Conservation (phyloP, 2,113 vertebrate genomes). For the Cariama cristata region DNA sequence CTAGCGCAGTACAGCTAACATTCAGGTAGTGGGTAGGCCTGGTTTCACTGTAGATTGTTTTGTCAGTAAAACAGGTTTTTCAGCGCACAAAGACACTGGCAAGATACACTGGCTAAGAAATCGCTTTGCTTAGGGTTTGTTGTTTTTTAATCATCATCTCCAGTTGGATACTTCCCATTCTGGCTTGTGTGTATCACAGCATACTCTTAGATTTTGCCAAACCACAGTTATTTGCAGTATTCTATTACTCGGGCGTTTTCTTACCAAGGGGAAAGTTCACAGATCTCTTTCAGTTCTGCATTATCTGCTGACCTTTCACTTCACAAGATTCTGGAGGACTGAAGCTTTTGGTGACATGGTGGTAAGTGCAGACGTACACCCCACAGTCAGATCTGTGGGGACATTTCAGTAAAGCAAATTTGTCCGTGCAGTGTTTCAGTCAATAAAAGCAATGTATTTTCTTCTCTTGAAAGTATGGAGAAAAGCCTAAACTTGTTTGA, state of each 20-base stretch:
- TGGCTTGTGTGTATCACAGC: not conserved
- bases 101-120: not conserved
- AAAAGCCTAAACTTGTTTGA: not conserved
- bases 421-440: not conserved
- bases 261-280: slow-evolving; percentile 22
- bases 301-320: slow-evolving; percentile 38
- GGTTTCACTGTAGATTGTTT: not conserved
- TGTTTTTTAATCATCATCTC: not conserved
- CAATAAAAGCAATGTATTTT: not conserved
- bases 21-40: not conserved
- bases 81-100: not conserved
- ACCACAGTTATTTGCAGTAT: slow-evolving; percentile 59
- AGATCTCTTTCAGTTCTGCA: not conserved
- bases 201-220: slow-evolving; percentile 22
- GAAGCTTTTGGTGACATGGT: not conserved
- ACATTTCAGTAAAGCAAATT: not conserved
- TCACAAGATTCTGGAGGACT: not conserved
- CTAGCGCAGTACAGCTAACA: not conserved
- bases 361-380: not conserved
- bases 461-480: not conserved
- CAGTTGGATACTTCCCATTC: not conserved
- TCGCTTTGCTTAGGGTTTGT: not conserved
- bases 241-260: slow-evolving; percentile 2
- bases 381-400: not conserved
- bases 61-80: not conserved